Percentiles rank a stretch among this genome's conserved stretches.
These are phyloP conservation scores for Dendroctonus valens DNA, from an alignment of 1,140 invertebrate species.

Conservation along the genomic window DNA sequence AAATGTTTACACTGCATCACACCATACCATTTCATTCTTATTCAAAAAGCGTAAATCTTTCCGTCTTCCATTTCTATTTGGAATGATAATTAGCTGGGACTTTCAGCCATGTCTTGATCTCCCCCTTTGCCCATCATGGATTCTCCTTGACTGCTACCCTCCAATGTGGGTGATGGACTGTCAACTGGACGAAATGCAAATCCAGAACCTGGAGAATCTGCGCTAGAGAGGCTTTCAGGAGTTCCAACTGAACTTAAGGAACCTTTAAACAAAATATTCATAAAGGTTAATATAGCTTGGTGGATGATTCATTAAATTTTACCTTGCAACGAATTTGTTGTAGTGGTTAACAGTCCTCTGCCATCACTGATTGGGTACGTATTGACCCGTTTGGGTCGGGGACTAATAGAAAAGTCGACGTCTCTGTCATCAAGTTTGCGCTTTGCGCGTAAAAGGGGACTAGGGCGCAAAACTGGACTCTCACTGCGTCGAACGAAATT, in stretches of 20 bases:
- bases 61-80: neutral
- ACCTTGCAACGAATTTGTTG: constrained; percentile 42
- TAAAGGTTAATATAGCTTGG: neutral
- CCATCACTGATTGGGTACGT: constrained; percentile 43
- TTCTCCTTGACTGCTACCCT: constrained; percentile 46
- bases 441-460: constrained; percentile 71
- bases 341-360: constrained; percentile 50
- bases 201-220: constrained; percentile 56
- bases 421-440: constrained; percentile 72
- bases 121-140: constrained; percentile 49
- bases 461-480: constrained; percentile 79
- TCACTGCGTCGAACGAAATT: constrained; percentile 76
- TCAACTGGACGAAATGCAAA: constrained; percentile 58
- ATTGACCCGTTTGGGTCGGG: constrained; percentile 57
- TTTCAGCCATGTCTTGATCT: constrained; percentile 50
- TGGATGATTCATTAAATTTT: constrained; percentile 2
- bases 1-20: too few species aligned
- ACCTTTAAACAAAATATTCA: constrained; percentile 46
- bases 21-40: too few species aligned
- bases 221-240: constrained; percentile 61
- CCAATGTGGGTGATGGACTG: constrained; percentile 52
- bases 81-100: constrained; percentile 44
- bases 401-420: constrained; percentile 52
- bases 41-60: constrained; percentile 4
- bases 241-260: constrained; percentile 60